Evolutionary conservation across 1,140 invertebrate genomes (phyloP), one percentile per base, ranked within the genome.

Genomic region (Drosophila setifemur): DNA sequence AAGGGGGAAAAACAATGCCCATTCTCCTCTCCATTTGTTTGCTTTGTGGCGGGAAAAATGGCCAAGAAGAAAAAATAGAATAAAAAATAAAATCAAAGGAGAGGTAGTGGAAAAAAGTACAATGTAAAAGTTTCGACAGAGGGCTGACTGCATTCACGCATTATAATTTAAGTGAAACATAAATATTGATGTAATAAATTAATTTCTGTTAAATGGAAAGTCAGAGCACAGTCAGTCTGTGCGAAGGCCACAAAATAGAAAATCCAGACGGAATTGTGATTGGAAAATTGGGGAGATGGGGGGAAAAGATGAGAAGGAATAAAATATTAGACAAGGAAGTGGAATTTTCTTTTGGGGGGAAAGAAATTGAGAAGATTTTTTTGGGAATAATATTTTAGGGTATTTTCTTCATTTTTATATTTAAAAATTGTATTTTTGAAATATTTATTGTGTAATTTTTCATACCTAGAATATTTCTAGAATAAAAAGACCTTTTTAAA

Each of bases 151-250:
- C 82, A 86, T 86, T 86, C 81, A 86, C 81, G 81, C 81, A 86
- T 86, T 86, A 76, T 87, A 87, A 86, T 86, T 86, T 86, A 86
- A 86, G 81, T 86, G 81, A 87, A 86, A 86, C 81, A 86, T 86
- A 86, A 86, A 86, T 86, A 86, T 86, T 86, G 82, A 86, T 86
- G 72, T 75, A 86, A 86, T 86, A 86, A 86, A 86, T 86, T 86
- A 86, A 86, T 86, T 86, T 86, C 61, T 79, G 53, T 66, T 63
- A 73, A 87, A 86, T 75, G 70, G 71, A 85, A 85, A 67, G 64
- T 42, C n/a, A 53, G 57, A 49, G 40, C 1, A 18, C 3, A 1
- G n/a, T n/a, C n/a, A 5, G 33, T n/a, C 33, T n/a, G n/a, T 6
- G 44, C 11, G 7, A 11, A n/a, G 3, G 8, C 7, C 3, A 14